phyloP scores from a whole-genome alignment of 2,113 vertebrate species.

The Pygoscelis antarcticus region DNA sequence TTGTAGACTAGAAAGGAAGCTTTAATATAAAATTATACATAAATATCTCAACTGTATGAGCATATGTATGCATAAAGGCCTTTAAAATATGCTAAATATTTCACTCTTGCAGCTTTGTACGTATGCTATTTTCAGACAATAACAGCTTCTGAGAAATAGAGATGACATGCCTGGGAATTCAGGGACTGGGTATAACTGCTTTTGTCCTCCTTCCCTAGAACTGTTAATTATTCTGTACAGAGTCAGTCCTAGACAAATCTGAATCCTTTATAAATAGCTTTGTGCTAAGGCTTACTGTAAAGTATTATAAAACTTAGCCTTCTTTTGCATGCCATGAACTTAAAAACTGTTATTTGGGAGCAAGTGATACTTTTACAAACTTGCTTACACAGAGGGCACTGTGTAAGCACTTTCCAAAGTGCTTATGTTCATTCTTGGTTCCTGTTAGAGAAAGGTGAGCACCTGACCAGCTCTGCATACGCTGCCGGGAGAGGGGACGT shows the following conservation, averaged over 20 bases:
- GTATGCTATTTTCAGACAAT: neutral
- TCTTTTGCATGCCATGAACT: neutral
- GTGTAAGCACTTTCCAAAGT: neutral
- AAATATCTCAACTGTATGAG: neutral
- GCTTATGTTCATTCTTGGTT: neutral
- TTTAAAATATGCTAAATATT: neutral
- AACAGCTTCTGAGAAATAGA: neutral
- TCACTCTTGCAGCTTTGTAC: neutral
- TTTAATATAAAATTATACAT: neutral
- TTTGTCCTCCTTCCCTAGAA: neutral
- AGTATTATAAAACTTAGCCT: neutral
- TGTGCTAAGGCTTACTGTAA: neutral
- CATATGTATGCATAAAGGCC: neutral
- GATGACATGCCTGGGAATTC: neutral
- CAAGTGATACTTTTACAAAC: neutral
- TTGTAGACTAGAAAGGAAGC: neutral
- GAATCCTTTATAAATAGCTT: neutral
- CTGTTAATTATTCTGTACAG: neutral
- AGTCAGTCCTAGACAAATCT: neutral
- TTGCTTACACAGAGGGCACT: neutral
- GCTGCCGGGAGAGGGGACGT: neutral
- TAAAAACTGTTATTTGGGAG: neutral
- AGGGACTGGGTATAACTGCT: neutral
- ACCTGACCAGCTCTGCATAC: neutral
- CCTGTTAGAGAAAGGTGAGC: neutral